These are phyloP conservation scores for Charaxes varanes DNA, from an alignment of 1,140 invertebrate genomes.

Conservation along the genomic window DNA sequence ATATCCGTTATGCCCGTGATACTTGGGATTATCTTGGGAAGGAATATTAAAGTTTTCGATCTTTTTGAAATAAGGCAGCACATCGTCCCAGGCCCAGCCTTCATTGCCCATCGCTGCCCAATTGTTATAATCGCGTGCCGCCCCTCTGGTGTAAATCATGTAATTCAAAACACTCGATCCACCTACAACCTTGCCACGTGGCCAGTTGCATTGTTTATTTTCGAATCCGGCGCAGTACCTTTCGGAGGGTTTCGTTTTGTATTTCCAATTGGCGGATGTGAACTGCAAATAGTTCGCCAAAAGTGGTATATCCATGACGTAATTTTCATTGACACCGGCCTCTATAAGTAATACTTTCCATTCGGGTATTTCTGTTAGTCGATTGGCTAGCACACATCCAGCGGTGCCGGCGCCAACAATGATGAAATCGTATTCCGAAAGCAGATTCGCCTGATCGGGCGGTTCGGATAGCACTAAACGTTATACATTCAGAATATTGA, in stretches of 20 bases:
- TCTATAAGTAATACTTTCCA: conserved; percentile 81
- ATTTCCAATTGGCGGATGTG: conserved; percentile 75
- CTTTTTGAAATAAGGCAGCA: conserved; percentile 89
- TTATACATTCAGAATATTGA: too few species aligned
- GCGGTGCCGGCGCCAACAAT: conserved; percentile 73
- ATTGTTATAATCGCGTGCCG: conserved; percentile 83
- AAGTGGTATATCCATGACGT: conserved; percentile 80
- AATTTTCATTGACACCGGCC: conserved; percentile 80
- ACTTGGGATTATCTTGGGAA: conserved; percentile 68
- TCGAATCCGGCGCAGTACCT: conserved; percentile 74
- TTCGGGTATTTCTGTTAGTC: conserved; percentile 78
- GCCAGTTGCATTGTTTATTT: conserved; percentile 80
- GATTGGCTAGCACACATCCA: conserved; percentile 77
- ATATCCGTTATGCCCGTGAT: conserved; percentile 77
- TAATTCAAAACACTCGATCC: conserved; percentile 92
- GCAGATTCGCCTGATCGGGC: conserved; percentile 39
- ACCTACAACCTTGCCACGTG: conserved; percentile 86
- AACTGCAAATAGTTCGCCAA: conserved; percentile 78
- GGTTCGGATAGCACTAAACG: too few species aligned
- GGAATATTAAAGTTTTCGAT: conserved; percentile 81
- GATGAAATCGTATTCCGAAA: conserved; percentile 66
- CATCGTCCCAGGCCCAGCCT: conserved; percentile 89
- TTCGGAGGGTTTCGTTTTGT: conserved; percentile 75
- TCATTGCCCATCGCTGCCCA: conserved; percentile 86
- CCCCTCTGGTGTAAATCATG: conserved; percentile 92